phyloP scores from a whole-genome alignment of 1,140 invertebrate species.

The Drosophila nebulosa region DNA sequence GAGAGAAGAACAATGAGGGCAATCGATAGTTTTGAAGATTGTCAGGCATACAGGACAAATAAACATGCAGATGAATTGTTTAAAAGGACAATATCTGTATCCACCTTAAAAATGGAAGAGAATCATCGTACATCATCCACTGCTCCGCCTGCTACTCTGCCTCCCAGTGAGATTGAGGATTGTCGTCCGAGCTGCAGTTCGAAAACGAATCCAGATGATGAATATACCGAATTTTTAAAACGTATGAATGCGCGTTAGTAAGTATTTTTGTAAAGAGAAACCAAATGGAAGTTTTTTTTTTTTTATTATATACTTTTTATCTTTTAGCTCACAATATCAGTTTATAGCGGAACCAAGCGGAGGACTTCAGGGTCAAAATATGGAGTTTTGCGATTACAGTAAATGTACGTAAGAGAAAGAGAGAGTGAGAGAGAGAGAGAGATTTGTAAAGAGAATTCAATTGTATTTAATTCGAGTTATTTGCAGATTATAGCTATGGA shows the following conservation, averaged over 20 bases:
- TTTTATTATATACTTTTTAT: too few species aligned
- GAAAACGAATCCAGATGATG: neutral
- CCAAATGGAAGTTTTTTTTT: neutral
- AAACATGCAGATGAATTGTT: neutral
- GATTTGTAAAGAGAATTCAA: too few species aligned
- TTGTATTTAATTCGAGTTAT: neutral
- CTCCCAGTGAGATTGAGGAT: neutral
- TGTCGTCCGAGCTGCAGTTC: neutral
- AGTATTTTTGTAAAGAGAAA: neutral
- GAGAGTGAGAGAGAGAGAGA: neutral
- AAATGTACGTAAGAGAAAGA: too few species aligned
- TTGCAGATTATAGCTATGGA: neutral
- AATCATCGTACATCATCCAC: neutral
- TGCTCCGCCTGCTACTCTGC: neutral
- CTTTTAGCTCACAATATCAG: constrained; percentile 5
- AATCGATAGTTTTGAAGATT: constrained; percentile 6
- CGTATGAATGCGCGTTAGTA: constrained; percentile 15
- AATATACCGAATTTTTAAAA: neutral
- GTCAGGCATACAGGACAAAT: neutral
- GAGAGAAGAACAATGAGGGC: neutral
- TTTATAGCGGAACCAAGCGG: neutral
- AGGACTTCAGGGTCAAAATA: neutral
- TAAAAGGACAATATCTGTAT: neutral
- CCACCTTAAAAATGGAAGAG: neutral
- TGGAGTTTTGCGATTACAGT: constrained; percentile 12